Base-by-base conservation (phyloP, 2,888 invertebrate species). In the Priocnemis perturbator region DNA sequence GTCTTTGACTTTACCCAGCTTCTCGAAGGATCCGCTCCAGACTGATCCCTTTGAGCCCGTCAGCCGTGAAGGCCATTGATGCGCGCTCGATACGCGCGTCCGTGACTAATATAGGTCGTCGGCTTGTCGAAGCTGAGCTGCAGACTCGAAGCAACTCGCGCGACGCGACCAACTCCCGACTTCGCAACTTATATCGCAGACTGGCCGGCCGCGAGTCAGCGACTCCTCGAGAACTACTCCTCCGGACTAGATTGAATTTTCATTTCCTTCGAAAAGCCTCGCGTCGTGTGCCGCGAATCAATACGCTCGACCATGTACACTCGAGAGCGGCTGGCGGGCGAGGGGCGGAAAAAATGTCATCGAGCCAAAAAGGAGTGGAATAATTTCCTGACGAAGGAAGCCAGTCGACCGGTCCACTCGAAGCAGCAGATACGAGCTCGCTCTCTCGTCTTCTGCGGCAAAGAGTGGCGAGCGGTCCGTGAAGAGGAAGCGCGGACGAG, bases 281-380 rank as follows among this genome's bases (percentile, higher is more conserved):
- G 21, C 30, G 58, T 15, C 47, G 30, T 45, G 17, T 15, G 20
- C 14, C 30, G 60, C 44, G 20, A 21, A 26, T 60, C 60, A 19
- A 15, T 45, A 26, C 20, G 9, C 14, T 11, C 17, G 47, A 4
- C 20, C 37, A 7, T 60, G 64, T 59, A 57, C 53, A 26, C 26
- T 2, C 26, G 26, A n/a, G n/a, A n/a, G n/a, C n/a, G n/a, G n/a
- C n/a, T n/a, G 66, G 53, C 55, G 60, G 60, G 63, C 44, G 63
- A 57, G 11, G 26, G 15, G 17, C 52, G 23, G 9, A 60, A 30
- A 48, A 61, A 68, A 52, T 64, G 68, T 47, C 4, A 58, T 14
- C n/a, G 30, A 26, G 23, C 23, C n/a, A 55, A 55, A 55, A 20
- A 55, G 30, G 37, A n/a, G 23, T 30, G 37, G 56, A 56, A 56